These are phyloP conservation scores for Semaprochilodus insignis DNA, from an alignment of 2,797 vertebrate genomes.

Conservation along the genomic window DNA sequence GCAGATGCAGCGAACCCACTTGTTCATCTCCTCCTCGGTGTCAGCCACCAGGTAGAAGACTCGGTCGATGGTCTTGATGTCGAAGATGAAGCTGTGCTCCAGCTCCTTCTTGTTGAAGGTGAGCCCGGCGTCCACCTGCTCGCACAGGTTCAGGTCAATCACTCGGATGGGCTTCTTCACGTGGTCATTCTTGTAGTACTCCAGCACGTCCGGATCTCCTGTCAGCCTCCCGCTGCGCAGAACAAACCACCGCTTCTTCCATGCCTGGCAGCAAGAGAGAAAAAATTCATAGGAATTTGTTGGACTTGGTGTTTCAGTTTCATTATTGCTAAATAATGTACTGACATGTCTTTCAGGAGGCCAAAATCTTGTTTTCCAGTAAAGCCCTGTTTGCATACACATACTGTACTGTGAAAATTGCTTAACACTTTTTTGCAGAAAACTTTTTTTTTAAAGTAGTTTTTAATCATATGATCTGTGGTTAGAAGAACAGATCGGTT, in stretches of 20 bases:
- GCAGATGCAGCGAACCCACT: slow-evolving; percentile 98
- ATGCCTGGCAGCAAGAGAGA: slow-evolving; percentile 81
- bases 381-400: too few species aligned
- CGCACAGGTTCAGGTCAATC: slow-evolving; percentile 98
- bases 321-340: not conserved
- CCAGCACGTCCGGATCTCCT: slow-evolving; percentile 96
- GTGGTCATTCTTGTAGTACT: slow-evolving; percentile 99
- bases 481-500: too few species aligned
- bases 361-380: too few species aligned
- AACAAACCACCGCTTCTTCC: slow-evolving; percentile 99
- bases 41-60: slow-evolving; percentile 98
- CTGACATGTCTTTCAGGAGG: too few species aligned
- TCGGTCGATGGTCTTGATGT: slow-evolving; percentile 98
- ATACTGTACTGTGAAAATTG: too few species aligned
- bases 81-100: slow-evolving; percentile 99
- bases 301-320: not conserved
- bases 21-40: slow-evolving; percentile 99
- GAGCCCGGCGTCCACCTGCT: slow-evolving; percentile 98
- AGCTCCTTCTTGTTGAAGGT: slow-evolving; percentile 98
- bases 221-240: slow-evolving; percentile 96
- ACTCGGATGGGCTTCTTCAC: slow-evolving; percentile 98
- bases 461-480: too few species aligned
- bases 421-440: too few species aligned
- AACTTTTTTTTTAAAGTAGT: too few species aligned
- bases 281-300: not conserved